Evolutionary conservation across 2,888 invertebrate species (phyloP).

Genomic region (Netelia fuscicornis): DNA sequence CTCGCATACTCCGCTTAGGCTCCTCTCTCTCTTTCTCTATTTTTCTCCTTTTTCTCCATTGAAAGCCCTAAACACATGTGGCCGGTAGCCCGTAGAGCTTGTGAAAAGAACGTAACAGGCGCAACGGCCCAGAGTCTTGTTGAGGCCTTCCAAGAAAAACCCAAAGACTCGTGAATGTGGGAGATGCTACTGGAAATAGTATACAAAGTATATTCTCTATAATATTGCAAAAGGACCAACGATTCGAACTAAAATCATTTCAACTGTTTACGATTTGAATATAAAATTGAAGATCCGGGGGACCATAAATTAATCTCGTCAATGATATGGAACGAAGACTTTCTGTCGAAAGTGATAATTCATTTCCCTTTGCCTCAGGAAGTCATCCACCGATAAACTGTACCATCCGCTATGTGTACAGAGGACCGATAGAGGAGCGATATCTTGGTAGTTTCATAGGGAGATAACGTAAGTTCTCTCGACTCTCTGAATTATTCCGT

Average conservation of each 20-base stretch:
- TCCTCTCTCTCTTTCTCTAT: constrained; percentile 27
- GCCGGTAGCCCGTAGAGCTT: constrained; percentile 25
- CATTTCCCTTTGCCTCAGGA: constrained; percentile 76
- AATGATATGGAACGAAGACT: constrained; percentile 6
- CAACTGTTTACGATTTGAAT: background rate
- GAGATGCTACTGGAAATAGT: constrained; percentile 43
- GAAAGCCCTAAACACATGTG: constrained; percentile 68
- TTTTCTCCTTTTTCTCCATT: constrained; percentile 42
- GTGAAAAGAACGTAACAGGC: constrained; percentile 49
- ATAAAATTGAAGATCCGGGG: background rate
- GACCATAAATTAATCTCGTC: constrained; percentile 9
- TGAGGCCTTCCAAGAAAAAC: constrained; percentile 49
- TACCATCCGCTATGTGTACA: constrained; percentile 1
- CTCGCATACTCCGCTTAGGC: constrained; percentile 37
- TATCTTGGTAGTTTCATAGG: background rate
- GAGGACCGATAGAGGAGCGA: constrained; percentile 9
- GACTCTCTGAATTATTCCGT: constrained; percentile 15
- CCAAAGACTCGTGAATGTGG: constrained; percentile 29
- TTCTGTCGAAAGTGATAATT: constrained; percentile 70
- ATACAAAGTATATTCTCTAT: background rate
- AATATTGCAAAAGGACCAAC: background rate
- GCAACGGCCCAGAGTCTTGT: constrained; percentile 26
- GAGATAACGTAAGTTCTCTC: background rate
- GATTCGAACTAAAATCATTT: background rate
- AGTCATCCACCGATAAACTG: constrained; percentile 78